Conservation (phyloP, 1,140 invertebrate genomes). For the Reticulitermes speratus region DNA sequence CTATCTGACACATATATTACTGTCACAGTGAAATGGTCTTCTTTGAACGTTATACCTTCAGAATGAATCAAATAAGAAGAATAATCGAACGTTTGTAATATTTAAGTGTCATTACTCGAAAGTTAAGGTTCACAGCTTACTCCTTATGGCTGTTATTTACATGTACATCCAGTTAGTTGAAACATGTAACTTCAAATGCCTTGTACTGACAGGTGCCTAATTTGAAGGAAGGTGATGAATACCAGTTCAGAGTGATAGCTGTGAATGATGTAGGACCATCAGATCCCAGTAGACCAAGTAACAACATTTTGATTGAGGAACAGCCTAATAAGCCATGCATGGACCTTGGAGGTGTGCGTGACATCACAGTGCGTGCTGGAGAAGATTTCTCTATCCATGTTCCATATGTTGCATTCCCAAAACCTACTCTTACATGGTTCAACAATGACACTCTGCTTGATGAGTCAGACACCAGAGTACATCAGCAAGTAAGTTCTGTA, state of each 20-base stretch:
- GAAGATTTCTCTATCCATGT: slow-evolving; percentile 97
- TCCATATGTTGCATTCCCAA: slow-evolving; percentile 92
- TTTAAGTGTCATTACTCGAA: too few relatives aligned
- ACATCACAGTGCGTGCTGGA: slow-evolving; percentile 95
- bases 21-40: too few relatives aligned
- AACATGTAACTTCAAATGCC: not conserved
- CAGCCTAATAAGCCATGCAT: slow-evolving; percentile 95
- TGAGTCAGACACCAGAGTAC: slow-evolving; percentile 71
- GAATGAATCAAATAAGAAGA: too few relatives aligned
- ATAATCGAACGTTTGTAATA: too few relatives aligned
- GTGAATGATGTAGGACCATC: slow-evolving; percentile 94
- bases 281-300: slow-evolving; percentile 86
- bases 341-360: slow-evolving; percentile 87
- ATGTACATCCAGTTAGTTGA: too few relatives aligned
- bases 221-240: slow-evolving; percentile 90
- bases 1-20: too few relatives aligned
- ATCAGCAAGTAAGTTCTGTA: slow-evolving; percentile 59
- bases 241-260: slow-evolving; percentile 93
- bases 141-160: too few relatives aligned
- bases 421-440: slow-evolving; percentile 91
- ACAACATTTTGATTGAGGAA: slow-evolving; percentile 84
- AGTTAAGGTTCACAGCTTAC: too few relatives aligned
- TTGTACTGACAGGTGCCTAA: slow-evolving; percentile 60
- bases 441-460: slow-evolving; percentile 79
- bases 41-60: too few relatives aligned